Evolutionary conservation across 1,140 invertebrate species (phyloP), one percentile per base, ranked within the genome.

Genomic region (Ephestia elutella): DNA sequence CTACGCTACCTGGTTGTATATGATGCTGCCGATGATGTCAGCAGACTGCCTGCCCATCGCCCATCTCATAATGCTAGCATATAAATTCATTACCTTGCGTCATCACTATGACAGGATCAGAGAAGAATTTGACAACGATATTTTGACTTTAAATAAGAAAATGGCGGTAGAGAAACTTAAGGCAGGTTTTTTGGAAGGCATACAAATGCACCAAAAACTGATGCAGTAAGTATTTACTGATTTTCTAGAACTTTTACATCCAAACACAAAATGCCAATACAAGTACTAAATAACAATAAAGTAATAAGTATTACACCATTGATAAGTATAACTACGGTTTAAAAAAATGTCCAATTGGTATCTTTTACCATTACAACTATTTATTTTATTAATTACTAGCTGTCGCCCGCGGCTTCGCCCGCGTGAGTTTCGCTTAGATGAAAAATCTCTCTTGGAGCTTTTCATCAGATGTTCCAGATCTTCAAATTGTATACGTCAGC

Each of bases 11-110:
- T 87, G 82, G 81, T 48, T 83, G 11, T 84, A 83, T 55, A 84
- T 87, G 81, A 87, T 87, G 85, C 54, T 85, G 10, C 84, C 84
- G 0, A 87, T 87, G 82, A 86, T 87, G 69, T 73, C 80, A n/a
- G 73, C 76, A 10, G 85, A 87, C 60, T 84, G 81, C 54, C 73
- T 83, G 77, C 85, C 85, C 0, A 86, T 86, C 28, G 70, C 79
- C 10, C 81, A 86, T 59, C 76, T 87, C n/a, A 83, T 87, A n/a
- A 70, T 56, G 7, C 73, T 85, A 62, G 61, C 82, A 1, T 76
- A 74, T 53, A 87, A 85, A 55, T 85, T 83, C 63, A 73, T 77
- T 1, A 82, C 80, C 0, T 60, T 87, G 9, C 68, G 80, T 54
- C 70, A 69, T 48, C 66, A 84, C 60, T 87, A 70, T 21, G 73